Percentiles rank a stretch among this genome's conserved stretches.
Conservation (phyloP, 2,113 vertebrate species). For the Charina bottae region DNA sequence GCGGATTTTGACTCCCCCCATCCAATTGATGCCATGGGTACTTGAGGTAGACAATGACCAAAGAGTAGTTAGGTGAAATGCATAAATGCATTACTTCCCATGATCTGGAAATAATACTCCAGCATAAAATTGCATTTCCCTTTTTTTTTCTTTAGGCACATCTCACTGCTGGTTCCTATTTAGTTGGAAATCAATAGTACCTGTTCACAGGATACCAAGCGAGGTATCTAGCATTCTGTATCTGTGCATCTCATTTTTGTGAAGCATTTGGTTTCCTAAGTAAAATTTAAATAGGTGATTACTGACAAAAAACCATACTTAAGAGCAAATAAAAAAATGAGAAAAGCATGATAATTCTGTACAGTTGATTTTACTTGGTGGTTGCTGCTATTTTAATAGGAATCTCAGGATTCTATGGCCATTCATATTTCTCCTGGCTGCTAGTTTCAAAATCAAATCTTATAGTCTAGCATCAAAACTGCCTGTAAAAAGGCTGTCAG, state of each 20-base stretch:
- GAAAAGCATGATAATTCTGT: neutral
- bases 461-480: slow-evolving; percentile 61
- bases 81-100: neutral
- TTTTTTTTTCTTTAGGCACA: neutral
- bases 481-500: slow-evolving; percentile 66
- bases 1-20: neutral
- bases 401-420: slow-evolving; percentile 37
- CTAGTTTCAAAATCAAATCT: slow-evolving; percentile 61
- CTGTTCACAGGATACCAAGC: neutral
- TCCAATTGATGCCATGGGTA: neutral
- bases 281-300: slow-evolving; percentile 64
- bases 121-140: neutral
- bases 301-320: slow-evolving; percentile 30
- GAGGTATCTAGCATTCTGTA: neutral
- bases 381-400: neutral
- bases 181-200: neutral
- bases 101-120: neutral
- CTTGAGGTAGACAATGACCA: neutral
- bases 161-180: neutral
- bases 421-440: slow-evolving; percentile 49
- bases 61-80: neutral
- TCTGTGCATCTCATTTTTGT: neutral
- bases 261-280: neutral
- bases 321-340: slow-evolving; percentile 52
- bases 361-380: slow-evolving; percentile 19